These are phyloP conservation scores for Myanophis thanlyinensis DNA, from an alignment of 2,113 vertebrate genomes.

Conservation along the genomic window DNA sequence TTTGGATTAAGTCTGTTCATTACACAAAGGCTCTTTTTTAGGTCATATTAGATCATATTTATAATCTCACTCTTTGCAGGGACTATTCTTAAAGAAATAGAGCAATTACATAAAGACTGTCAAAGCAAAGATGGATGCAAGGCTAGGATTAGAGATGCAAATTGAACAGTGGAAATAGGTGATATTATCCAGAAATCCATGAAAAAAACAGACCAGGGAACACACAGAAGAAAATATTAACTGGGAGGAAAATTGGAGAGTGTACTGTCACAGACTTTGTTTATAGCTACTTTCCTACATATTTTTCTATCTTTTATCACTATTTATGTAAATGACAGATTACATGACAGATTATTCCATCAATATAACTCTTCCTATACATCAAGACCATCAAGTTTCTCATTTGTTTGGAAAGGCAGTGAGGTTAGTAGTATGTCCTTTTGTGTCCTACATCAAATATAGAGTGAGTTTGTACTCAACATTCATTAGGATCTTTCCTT, in stretches of 20 bases:
- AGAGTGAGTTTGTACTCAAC: background rate
- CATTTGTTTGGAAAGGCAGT: background rate
- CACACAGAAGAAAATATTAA: background rate
- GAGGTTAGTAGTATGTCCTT: background rate
- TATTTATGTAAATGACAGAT: background rate
- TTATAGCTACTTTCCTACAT: background rate
- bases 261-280: background rate
- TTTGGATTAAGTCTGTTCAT: background rate
- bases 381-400: background rate
- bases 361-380: background rate
- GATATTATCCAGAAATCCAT: background rate
- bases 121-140: background rate
- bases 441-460: background rate
- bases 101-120: background rate
- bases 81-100: background rate
- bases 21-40: background rate
- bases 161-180: background rate
- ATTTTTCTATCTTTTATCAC: background rate
- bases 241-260: background rate
- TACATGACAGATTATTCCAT: background rate
- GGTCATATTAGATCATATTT: background rate
- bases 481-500: background rate
- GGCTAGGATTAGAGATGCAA: background rate
- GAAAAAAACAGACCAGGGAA: background rate
- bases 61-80: background rate